These are phyloP conservation scores for Ctenopoma kingsleyae DNA, from an alignment of 2,797 vertebrate genomes.

Conservation along the genomic window DNA sequence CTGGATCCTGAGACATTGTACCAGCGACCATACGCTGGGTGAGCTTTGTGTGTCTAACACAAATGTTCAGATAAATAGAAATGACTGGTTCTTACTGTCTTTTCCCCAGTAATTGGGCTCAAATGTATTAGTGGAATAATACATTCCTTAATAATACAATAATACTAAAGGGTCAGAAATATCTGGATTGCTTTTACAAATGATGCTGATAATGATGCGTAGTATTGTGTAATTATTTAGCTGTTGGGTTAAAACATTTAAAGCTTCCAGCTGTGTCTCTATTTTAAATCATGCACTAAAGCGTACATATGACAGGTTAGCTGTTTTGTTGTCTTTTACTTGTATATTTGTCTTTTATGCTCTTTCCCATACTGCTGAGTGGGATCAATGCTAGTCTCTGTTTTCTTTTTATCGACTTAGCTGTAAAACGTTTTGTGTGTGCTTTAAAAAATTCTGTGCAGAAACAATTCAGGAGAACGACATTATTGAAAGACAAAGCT, in stretches of 20 bases:
- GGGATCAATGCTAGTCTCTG: background rate
- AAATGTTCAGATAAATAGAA: no score
- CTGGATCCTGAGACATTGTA: constrained; percentile 97
- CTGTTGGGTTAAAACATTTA: no score
- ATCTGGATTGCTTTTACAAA: background rate
- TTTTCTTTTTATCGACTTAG: constrained; percentile 22
- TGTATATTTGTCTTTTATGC: constrained; percentile 11
- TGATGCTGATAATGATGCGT: no score
- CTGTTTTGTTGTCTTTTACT: background rate
- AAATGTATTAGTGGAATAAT: background rate
- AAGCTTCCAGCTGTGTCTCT: no score
- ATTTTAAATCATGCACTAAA: constrained; percentile 4
- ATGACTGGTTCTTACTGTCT: no score
- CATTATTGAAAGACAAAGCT: constrained; percentile 32
- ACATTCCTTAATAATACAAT: no score
- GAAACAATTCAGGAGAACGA: background rate
- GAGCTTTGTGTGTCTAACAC: constrained; percentile 64
- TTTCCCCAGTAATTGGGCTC: background rate
- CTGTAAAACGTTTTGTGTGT: constrained; percentile 12
- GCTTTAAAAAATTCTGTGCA: constrained; percentile 11
- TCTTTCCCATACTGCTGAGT: background rate
- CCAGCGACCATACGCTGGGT: constrained; percentile 97
- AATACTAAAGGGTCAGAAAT: background rate
- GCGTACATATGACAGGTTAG: background rate
- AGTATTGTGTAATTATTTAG: no score